Evolutionary conservation across 2,888 invertebrate genomes (phyloP).

Genomic region (Agrilus mali): DNA sequence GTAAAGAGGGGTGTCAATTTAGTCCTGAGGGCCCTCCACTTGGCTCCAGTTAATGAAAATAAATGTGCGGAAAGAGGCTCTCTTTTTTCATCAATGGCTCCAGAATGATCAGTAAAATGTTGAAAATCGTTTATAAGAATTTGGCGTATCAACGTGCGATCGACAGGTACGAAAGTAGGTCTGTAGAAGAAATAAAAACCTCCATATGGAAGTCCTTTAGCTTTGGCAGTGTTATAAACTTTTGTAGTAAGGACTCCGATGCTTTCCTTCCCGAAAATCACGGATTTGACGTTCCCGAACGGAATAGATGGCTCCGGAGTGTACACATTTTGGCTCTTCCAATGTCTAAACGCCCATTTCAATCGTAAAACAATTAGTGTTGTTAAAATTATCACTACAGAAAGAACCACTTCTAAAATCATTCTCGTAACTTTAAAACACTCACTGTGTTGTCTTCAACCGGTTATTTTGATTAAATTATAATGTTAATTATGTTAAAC

Average conservation of each 20-base stretch:
- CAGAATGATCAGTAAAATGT: slow-evolving; percentile 25
- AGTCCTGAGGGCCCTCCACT: slow-evolving; percentile 31
- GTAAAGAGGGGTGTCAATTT: slow-evolving; percentile 34
- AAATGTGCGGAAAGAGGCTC: slow-evolving; percentile 24
- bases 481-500: no score
- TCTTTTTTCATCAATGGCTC: slow-evolving; percentile 21
- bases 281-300: slow-evolving; percentile 7
- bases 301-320: slow-evolving; percentile 3
- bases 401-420: no score
- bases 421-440: no score
- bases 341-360: slow-evolving; percentile 10
- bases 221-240: slow-evolving; percentile 8
- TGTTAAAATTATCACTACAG: neutral
- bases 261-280: slow-evolving; percentile 1
- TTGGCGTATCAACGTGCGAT: slow-evolving; percentile 23
- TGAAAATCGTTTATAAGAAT: slow-evolving; percentile 27
- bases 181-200: slow-evolving; percentile 17
- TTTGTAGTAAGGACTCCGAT: neutral
- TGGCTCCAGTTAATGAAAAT: slow-evolving; percentile 22
- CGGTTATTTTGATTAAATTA: no score
- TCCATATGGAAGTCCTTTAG: slow-evolving; percentile 14
- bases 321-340: slow-evolving; percentile 9
- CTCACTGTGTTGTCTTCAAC: no score
- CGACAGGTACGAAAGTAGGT: slow-evolving; percentile 23
- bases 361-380: neutral